phyloP scores from a whole-genome alignment of 2,113 vertebrate genomes.

The Sorex araneus region DNA sequence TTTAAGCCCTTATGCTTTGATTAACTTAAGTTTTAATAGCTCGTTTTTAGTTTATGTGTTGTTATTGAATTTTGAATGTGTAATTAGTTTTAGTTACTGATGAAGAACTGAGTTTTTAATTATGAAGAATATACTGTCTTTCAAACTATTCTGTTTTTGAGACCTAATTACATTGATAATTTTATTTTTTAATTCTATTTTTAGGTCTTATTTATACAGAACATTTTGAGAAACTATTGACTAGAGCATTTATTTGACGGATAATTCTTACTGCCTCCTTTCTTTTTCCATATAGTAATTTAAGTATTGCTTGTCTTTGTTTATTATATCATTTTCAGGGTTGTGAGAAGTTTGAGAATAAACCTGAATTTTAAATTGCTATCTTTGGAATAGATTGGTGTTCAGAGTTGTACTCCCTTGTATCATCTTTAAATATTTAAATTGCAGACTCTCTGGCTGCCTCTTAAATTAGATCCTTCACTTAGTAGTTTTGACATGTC shows the following conservation, averaged over 20 bases:
- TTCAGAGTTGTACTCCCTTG: slow-evolving; percentile 71
- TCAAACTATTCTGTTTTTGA: slow-evolving; percentile 43
- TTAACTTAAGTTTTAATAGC: slow-evolving; percentile 68
- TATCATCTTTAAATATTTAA: slow-evolving; percentile 86
- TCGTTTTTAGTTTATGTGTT: slow-evolving; percentile 40
- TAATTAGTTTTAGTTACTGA: slow-evolving; percentile 67
- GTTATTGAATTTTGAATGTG: slow-evolving; percentile 58
- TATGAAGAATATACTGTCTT: slow-evolving; percentile 53
- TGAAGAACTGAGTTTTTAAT: slow-evolving; percentile 70
- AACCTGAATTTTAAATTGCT: slow-evolving; percentile 80
- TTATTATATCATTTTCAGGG: slow-evolving; percentile 70
- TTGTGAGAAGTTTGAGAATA: slow-evolving; percentile 81
- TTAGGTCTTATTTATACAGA: slow-evolving; percentile 58
- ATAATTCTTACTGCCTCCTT: not conserved
- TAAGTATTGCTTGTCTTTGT: slow-evolving; percentile 67
- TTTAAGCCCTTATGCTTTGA: slow-evolving; percentile 66
- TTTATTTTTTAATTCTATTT: slow-evolving; percentile 59
- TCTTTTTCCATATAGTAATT: slow-evolving; percentile 31
- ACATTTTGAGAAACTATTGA: slow-evolving; percentile 40
- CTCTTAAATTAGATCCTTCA: slow-evolving; percentile 80
- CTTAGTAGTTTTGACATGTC: slow-evolving; percentile 78
- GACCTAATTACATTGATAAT: slow-evolving; percentile 60
- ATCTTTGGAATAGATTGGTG: slow-evolving; percentile 73
- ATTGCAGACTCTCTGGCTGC: slow-evolving; percentile 76
- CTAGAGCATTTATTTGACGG: slow-evolving; percentile 56